Base-by-base conservation (phyloP, 2,888 invertebrate species). In the Podotricha telesiphe region DNA sequence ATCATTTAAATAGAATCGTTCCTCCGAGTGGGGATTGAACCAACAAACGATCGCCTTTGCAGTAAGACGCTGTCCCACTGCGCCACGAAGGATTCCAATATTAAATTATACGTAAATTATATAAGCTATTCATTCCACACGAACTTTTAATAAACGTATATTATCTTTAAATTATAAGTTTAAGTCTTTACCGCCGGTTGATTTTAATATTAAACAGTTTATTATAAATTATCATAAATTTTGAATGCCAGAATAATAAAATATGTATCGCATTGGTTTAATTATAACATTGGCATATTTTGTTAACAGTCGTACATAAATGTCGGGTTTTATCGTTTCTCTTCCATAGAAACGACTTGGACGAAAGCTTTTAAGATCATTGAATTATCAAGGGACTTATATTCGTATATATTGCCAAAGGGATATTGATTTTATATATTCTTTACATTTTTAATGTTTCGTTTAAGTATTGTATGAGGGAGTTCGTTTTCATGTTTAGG, bases 221-320 rank as follows among this genome's bases (percentile, higher is more conserved):
- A n/a, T n/a, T n/a, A 61, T 61, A 47, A 68, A 70, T 68, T 68
- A 70, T 20, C 47, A 50, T 68, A 65, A 22, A 55, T 48, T 70
- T 48, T 67, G 51, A 65, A 70, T 61, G 68, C 55, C 70, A 42
- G 20, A 20, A 65, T 37, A 70, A 68, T 70, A 70, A 70, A 70
- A 50, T 70, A 67, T 65, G 48, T 17, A 65, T 55, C 59, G 37
- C 61, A 70, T 70, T 68, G 70, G 68, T 70, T 48, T 59, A 66
- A 58, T 66, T 59, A 59, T 59, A 66, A 40, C 42, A 48, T 61
- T 47, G 40, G 59, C 20, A 45, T 59, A 65, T 59, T 69, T 59
- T 58, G 56, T 61, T 50, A 67, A 61, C 37, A 50, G 40, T 15
- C 11, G 20, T 19, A 15, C 17, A 59, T 65, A 61, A 65, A 65